phyloP scores from a whole-genome alignment of 2,113 vertebrate species.

The Copsychus sechellarum region DNA sequence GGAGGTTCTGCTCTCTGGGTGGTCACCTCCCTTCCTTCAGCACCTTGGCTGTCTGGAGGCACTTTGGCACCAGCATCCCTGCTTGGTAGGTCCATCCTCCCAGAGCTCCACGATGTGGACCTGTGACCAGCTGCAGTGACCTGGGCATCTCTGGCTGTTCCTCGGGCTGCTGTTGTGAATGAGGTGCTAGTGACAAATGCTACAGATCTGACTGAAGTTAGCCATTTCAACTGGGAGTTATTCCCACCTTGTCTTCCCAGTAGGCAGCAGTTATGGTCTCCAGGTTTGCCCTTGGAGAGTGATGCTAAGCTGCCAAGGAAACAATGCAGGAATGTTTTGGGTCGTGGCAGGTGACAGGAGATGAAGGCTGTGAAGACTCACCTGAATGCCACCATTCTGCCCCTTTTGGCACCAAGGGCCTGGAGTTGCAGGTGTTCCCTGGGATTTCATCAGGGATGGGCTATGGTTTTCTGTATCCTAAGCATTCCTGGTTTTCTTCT shows the following conservation, averaged over 20 bases:
- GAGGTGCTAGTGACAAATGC: background rate
- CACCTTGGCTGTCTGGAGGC: background rate
- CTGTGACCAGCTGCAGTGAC: background rate
- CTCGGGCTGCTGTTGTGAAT: background rate
- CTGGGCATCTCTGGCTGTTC: background rate
- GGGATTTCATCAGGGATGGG: background rate
- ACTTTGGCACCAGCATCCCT: background rate
- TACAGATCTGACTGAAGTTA: background rate
- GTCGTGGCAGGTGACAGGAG: background rate
- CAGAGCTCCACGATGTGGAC: background rate
- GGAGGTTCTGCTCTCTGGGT: background rate
- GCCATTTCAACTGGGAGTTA: background rate
- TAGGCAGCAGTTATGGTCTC: background rate
- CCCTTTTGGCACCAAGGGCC: background rate
- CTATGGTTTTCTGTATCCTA: background rate
- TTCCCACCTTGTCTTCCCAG: background rate
- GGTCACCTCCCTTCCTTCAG: background rate
- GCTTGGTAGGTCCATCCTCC: background rate
- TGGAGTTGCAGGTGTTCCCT: background rate
- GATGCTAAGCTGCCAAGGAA: background rate
- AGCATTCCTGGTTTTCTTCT: slow-evolving; percentile 26
- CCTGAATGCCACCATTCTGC: background rate
- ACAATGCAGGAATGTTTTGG: accelerated
- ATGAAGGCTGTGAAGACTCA: background rate
- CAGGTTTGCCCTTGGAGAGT: background rate